These are phyloP conservation scores for Hyposoter didymator DNA, from an alignment of 2,888 invertebrate genomes.

Conservation along the genomic window DNA sequence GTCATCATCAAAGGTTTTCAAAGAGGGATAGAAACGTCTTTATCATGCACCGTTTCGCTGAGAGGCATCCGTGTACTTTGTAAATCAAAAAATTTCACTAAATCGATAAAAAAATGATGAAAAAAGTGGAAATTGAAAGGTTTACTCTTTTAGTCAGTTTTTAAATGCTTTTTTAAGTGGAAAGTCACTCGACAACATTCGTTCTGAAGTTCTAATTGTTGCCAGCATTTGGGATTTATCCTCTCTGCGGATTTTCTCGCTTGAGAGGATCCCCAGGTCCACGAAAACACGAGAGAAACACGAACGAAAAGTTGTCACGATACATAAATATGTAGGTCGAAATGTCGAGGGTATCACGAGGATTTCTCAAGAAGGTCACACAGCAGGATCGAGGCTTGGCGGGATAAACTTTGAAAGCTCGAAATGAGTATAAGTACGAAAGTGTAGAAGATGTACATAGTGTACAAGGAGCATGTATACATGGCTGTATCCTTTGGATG, in stretches of 20 bases:
- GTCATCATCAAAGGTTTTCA: not conserved
- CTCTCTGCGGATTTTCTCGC: slow-evolving; percentile 14
- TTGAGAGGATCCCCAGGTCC: slow-evolving; percentile 25
- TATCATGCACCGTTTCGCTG: not conserved
- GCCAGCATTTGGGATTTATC: slow-evolving; percentile 28
- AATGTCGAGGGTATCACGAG: slow-evolving; percentile 15
- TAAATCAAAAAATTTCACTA: not conserved
- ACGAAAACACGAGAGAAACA: slow-evolving; percentile 9
- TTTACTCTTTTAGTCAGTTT: not conserved
- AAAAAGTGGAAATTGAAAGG: not conserved
- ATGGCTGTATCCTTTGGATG: slow-evolving; percentile 14
- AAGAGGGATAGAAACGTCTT: not conserved
- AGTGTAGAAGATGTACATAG: slow-evolving; percentile 9
- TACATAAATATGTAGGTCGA: slow-evolving; percentile 36
- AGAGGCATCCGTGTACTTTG: not conserved
- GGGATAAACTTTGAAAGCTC: slow-evolving; percentile 50
- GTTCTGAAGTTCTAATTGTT: slow-evolving; percentile 40
- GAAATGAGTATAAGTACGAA: slow-evolving; percentile 54
- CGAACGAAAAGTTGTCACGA: not conserved
- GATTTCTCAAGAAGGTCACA: slow-evolving; percentile 13
- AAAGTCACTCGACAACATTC: not conserved
- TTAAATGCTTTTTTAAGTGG: not conserved
- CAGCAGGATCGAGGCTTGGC: not conserved
- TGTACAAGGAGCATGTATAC: not conserved
- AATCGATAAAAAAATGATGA: not conserved